Evolutionary conservation across 2,113 vertebrate species (phyloP).

Genomic region (Amazona guildingii): DNA sequence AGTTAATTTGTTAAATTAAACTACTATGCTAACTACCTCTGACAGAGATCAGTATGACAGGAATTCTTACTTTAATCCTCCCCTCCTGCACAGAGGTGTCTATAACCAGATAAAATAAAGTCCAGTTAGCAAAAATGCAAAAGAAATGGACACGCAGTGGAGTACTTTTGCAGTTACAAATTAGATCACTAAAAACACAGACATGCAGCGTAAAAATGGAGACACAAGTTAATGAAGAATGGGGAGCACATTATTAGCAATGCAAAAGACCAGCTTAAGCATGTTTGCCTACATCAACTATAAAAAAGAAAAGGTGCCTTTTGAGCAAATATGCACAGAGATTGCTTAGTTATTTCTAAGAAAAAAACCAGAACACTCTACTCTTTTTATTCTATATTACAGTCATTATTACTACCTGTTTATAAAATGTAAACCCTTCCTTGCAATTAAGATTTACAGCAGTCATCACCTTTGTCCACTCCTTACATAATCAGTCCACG

Average conservation of each 20-base stretch:
- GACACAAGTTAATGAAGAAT: slow-evolving; percentile 72
- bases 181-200: slow-evolving; percentile 69
- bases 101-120: slow-evolving; percentile 46
- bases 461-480: slow-evolving; percentile 66
- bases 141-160: slow-evolving; percentile 42
- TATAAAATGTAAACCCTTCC: slow-evolving; percentile 71
- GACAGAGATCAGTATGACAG: not conserved
- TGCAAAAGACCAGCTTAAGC: slow-evolving; percentile 96
- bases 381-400: slow-evolving; percentile 71
- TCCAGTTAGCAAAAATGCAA: slow-evolving; percentile 55
- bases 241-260: slow-evolving; percentile 70
- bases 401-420: slow-evolving; percentile 70
- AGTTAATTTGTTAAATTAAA: not conserved
- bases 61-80: slow-evolving; percentile 1
- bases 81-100: not conserved
- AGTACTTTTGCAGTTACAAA: slow-evolving; percentile 66
- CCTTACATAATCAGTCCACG: slow-evolving; percentile 61
- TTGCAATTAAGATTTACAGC: slow-evolving; percentile 71
- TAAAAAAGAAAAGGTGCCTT: slow-evolving; percentile 77
- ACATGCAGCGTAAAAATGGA: slow-evolving; percentile 69
- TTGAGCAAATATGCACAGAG: slow-evolving; percentile 72
- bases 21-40: not conserved
- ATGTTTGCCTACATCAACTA: slow-evolving; percentile 72
- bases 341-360: slow-evolving; percentile 69
- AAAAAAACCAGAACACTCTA: slow-evolving; percentile 57